Base-by-base conservation (phyloP, 1,140 invertebrate genomes). In the Macrotrachela quadricornifera region DNA sequence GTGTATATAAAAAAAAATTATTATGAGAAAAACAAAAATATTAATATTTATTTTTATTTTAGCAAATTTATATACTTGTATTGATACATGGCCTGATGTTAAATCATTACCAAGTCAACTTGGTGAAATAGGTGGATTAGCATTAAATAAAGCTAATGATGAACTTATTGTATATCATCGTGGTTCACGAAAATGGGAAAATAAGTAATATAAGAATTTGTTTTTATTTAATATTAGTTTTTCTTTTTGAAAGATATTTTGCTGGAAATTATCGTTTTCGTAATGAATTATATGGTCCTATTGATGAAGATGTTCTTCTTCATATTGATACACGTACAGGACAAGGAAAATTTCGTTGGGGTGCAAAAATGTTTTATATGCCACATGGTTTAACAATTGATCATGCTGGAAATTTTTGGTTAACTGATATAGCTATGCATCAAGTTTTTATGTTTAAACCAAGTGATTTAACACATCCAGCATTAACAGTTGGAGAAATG, bases 361-460 rank as follows among this genome's bases (percentile, higher is more conserved):
- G 85, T 17, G 75, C 74, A 0, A 75, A 79, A 57, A 68, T 79
- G 56, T 95, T 92, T 65, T 92, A 83, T 64, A 79, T 96, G 78
- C 90, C 90, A 0, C 90, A 95, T 70, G 90, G 90, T 16, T 69
- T 95, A 49, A 81, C 81, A 17, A 77, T 94, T 9, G 86, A 94
- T 69, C 64, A 69, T 14, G 74, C 81, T 56, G 83, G 82, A 42
- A 87, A 91, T 63, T 76, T 82, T 15, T 94, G 85, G 85, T 70
- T 94, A 9, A 95, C 88, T 6, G 90, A 96, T 73, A 85, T 94
- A 14, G 90, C 82, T 10, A 75, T 90, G 57, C 90, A 96, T 73
- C 90, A 96, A 74, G 85, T 87, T 51, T 12, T 47, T 41, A 49
- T 30, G 21, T 82, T 82, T 64, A 73, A 76, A 49, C 74, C 77